Base-by-base conservation (phyloP, 64 coral and sea anemone species). In the Stichodactyla mertensii region DNA sequence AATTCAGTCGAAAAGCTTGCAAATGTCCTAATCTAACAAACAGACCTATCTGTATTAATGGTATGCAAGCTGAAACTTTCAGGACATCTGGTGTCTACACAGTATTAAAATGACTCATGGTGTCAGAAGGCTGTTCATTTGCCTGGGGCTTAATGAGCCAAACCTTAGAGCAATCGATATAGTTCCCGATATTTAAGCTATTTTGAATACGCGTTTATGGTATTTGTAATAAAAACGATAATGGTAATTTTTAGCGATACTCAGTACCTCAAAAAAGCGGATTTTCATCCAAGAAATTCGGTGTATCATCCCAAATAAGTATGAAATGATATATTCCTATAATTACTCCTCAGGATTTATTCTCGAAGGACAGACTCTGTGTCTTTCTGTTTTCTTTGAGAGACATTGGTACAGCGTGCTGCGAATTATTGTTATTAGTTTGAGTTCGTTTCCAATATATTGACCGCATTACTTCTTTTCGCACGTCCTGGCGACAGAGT, bases 401-500 rank as follows among this genome's bases (percentile, higher is more conserved):
- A 11, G 78, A 52, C 22, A 74, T 74, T 13, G 24, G 24, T 74
- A 74, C 27, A 11, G n/a, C 69, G 19, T 18, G 4, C 11, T n/a
- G 69, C 4, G 10, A 11, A 11, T 74, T 31, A 23, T 36, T 74
- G 13, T 81, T 81, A 51, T 28, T 51, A 12, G 78, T 81, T 23
- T 4, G 6, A 7, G 51, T 19, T 10, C 51, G 36, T 81, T 81
- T 81, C 20, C 52, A 19, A 52, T 53, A 53, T 0, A 81, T 6
- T 52, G 10, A 6, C 51, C 54, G 14, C 19, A 54, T 85, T 15
- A 85, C n/a, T 55, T 85, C 83, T 16, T 85, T 85, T 60, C 83
- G 52, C 4, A 85, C 83, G 24, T 85, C 83, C 51, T 61, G 45
- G 8, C 83, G 22, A 62, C 83, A 85, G 55, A 85, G 83, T 16